These are phyloP conservation scores for Hippocampus mohnikei DNA, from an alignment of 2,113 vertebrate genomes.

Conservation along the genomic window DNA sequence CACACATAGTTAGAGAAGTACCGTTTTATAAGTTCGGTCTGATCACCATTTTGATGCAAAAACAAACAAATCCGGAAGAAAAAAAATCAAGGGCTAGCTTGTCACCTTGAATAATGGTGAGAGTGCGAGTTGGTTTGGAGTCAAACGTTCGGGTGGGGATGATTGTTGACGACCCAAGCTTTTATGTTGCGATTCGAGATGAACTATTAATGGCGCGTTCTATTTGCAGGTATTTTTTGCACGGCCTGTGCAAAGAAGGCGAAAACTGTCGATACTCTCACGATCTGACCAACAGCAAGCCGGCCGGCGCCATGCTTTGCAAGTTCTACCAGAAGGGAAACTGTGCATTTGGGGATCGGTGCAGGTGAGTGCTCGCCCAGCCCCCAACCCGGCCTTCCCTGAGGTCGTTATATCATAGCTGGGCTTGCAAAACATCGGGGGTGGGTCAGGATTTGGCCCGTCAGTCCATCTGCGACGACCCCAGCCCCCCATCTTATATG, in stretches of 20 bases:
- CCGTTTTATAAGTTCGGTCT: neutral
- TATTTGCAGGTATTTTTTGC: constrained; percentile 90
- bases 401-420: neutral
- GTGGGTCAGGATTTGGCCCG: neutral
- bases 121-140: neutral
- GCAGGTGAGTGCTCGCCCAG: constrained; percentile 79
- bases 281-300: constrained; percentile 85
- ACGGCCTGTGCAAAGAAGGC: constrained; percentile 97
- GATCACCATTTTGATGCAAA: neutral
- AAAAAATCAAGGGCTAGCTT: neutral
- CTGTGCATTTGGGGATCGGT: constrained; percentile 91
- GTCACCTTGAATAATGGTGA: neutral
- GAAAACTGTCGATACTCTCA: constrained; percentile 96
- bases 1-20: neutral
- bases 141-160: neutral
- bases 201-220: neutral
- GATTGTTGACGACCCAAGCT: neutral
- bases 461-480: constrained; percentile 2
- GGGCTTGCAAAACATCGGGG: neutral
- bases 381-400: too few relatives aligned
- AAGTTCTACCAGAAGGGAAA: constrained; percentile 95
- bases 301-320: constrained; percentile 83
- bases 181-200: neutral
- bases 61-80: too few relatives aligned
- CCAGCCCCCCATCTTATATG: constrained; percentile 17